Evolutionary conservation across 2,113 vertebrate species (phyloP), one percentile per base, ranked within the genome.

Genomic region (Nyctibius bracteatus): DNA sequence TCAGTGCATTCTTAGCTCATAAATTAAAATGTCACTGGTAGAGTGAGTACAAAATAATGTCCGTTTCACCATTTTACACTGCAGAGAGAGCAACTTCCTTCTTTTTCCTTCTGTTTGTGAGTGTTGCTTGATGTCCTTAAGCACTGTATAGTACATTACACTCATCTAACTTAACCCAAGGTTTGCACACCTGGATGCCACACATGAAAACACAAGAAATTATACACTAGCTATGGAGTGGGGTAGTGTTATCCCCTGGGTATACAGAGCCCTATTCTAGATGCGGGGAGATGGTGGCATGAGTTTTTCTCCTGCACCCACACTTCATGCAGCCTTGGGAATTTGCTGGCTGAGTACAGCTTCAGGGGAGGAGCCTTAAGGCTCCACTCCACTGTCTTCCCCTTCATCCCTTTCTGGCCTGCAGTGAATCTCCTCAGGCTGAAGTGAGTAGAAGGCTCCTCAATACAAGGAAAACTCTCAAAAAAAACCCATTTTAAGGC

Each of bases 21-120:
- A 98, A 98, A 98, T 98, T 97, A 98, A 98, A 98, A 98, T 97
- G 98, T 98, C 98, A 97, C 85, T 77, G 41, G 44, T 81, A 66
- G 90, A 97, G 63, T 88, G 90, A 97, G 95, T 85, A 97, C 66
- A 97, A 97, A 97, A 94, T 72, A 93, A 97, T 96, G 85, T 61
- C 84, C 95, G 57, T 92, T 95, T 93, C 78, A 68, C 44, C 80
- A 61, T 72, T 97, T 68, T 90, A 85, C 51, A 71, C 70, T 66
- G 55, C 27, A 68, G 41, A 85, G 43, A 74, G 47, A 81, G 66
- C 37, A 87, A 80, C 13, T 12, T 61, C 43, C 58, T 74, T 85
- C 61, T 62, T 67, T 92, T 85, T 82, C 9, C 19, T 63, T 74
- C 70, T 86, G 24, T 84, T 79, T 54, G 23, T 21, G n/a, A 77